phyloP scores from a whole-genome alignment of 2,888 invertebrate genomes.

The Neuroscelio doddi region DNA sequence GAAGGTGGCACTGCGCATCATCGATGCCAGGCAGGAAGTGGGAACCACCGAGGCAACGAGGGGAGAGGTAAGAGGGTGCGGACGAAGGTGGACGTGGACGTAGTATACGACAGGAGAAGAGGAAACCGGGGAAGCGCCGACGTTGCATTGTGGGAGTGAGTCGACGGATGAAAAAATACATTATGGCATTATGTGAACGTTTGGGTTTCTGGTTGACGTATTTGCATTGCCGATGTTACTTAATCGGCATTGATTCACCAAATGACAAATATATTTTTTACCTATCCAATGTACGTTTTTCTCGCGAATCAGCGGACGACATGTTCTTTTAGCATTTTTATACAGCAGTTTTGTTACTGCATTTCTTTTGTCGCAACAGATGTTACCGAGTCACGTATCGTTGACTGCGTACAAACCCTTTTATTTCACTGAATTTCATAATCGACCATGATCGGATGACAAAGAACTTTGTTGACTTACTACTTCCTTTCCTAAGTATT shows the following conservation, averaged over 20 bases:
- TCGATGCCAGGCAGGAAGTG: slow-evolving; percentile 70
- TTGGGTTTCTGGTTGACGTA: slow-evolving; percentile 58
- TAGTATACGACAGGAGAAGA: slow-evolving; percentile 44
- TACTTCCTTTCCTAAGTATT: slow-evolving; percentile 1
- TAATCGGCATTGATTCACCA: background rate
- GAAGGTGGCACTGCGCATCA: slow-evolving; percentile 71
- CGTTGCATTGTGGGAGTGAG: slow-evolving; percentile 42
- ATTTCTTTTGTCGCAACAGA: slow-evolving; percentile 3
- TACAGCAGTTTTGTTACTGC: background rate
- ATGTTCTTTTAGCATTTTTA: no score
- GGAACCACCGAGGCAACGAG: slow-evolving; percentile 55
- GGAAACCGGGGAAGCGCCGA: slow-evolving; percentile 44
- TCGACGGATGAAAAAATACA: slow-evolving; percentile 31
- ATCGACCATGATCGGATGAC: slow-evolving; percentile 6
- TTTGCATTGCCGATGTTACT: slow-evolving; percentile 50
- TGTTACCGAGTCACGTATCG: slow-evolving; percentile 10
- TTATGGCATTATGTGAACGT: slow-evolving; percentile 58
- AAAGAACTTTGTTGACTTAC: slow-evolving; percentile 2
- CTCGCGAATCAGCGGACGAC: background rate
- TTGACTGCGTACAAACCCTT: slow-evolving; percentile 5
- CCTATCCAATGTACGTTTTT: background rate
- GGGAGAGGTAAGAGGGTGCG: slow-evolving; percentile 37
- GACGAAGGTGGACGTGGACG: slow-evolving; percentile 44
- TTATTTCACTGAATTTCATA: slow-evolving; percentile 7
- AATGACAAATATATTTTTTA: background rate